Evolutionary conservation across 2,888 invertebrate genomes (phyloP).

Genomic region (Cosmia trapezina): DNA sequence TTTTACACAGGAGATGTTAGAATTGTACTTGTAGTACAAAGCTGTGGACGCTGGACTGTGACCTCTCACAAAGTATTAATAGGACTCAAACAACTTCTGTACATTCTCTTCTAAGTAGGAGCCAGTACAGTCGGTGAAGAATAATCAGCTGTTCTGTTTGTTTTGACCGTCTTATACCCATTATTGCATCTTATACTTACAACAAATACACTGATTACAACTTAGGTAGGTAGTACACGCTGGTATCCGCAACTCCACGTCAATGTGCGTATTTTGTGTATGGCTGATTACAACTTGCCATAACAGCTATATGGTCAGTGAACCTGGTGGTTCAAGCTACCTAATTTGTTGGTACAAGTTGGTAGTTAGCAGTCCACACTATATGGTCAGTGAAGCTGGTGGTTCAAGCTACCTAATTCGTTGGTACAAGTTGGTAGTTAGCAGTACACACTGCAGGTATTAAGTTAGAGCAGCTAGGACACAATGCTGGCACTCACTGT

Average conservation of each 20-base stretch:
- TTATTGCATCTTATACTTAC: no score
- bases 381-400: no score
- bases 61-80: neutral
- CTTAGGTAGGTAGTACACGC: no score
- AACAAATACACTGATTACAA: neutral
- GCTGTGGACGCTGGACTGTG: neutral
- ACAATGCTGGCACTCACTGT: constrained; percentile 94
- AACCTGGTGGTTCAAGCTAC: no score
- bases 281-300: neutral
- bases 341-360: neutral
- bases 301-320: neutral
- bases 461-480: constrained; percentile 3
- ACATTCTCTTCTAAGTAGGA: neutral
- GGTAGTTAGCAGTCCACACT: neutral
- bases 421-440: neutral
- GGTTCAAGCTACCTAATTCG: no score
- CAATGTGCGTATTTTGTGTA: no score
- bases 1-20: no score
- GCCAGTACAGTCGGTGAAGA: neutral
- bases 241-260: no score
- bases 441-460: neutral
- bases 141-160: neutral
- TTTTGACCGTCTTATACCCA: neutral
- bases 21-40: no score
- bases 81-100: neutral